Base-by-base conservation (phyloP, 2,113 vertebrate genomes). In the Chascanopsetta lugubris region DNA sequence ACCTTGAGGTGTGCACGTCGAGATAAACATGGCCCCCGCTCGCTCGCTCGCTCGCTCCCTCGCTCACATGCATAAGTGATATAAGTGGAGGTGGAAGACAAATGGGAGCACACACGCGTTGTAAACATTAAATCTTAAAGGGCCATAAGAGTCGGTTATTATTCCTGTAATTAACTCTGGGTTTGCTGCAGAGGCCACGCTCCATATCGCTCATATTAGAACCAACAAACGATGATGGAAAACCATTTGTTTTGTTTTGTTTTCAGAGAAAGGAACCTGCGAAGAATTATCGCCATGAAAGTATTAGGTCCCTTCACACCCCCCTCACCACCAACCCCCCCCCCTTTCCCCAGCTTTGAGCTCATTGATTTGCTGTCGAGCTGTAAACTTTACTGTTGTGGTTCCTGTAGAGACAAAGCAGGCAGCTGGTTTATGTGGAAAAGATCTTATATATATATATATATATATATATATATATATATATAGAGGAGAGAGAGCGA, bases 1-100 rank as follows among this genome's bases (percentile, higher is more conserved):
- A 87, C 81, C 87, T 83, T 79, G 79, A 77, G 58, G 62, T 75
- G 50, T 61, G 18, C 30, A 48, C 75, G 43, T 29, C 54, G 65
- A 72, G 54, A 69, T 62, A 63, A 77, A 78, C 68, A 70, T 26
- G 56, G n/a, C 56, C 73, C 49, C 55, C 51, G 69, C 75, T 53
- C 25, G 54, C 34, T 67, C 58, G 54, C 20, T 12, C 40, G 66
- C 49, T 51, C 51, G 69, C 75, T 53, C 25, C 50, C 34, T 67
- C 58, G 54, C 20, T 12, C 56, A 68, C 48, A 57, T 43, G 53
- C 61, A 61, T 24, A 51, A 6, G 43, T 26, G 58, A 54, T 67
- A 57, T 49, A 43, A 51, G 27, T 24, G 62, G 34, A 9, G 22
- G 40, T 24, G 34, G 24, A 56, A 26, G 69, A 47, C 32, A 61